Evolutionary conservation across 2,113 vertebrate genomes (phyloP).

Genomic region (Eleginops maclovinus): DNA sequence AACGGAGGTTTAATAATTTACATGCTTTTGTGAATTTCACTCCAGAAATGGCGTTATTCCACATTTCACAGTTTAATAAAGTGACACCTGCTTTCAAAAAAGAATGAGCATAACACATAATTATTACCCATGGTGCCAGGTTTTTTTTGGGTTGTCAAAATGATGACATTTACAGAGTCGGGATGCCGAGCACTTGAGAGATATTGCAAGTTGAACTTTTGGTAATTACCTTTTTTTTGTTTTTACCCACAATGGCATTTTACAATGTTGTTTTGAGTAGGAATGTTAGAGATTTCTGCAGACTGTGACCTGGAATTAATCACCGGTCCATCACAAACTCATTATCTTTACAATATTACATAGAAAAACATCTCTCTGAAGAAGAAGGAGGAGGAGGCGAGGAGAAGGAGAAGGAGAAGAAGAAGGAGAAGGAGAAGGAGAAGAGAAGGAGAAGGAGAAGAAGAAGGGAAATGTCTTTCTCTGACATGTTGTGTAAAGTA

Average conservation of each 20-base stretch:
- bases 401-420: too few relatives aligned
- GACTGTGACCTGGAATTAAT: conserved; percentile 12
- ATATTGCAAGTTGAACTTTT: conserved; percentile 41
- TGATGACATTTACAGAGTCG: conserved; percentile 60
- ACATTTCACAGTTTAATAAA: conserved; percentile 30
- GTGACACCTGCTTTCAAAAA: conserved; percentile 45
- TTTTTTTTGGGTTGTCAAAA: conserved; percentile 40
- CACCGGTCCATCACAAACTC: neutral
- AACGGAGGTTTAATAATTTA: conserved; percentile 50
- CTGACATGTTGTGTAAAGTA: too few relatives aligned
- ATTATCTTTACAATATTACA: neutral
- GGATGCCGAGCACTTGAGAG: conserved; percentile 22
- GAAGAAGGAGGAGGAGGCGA: too few relatives aligned
- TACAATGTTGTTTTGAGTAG: neutral
- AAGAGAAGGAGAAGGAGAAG: too few relatives aligned
- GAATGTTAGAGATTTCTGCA: neutral
- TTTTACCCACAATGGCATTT: conserved; percentile 42
- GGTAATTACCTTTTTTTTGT: conserved; percentile 19
- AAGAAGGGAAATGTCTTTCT: too few relatives aligned
- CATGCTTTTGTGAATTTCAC: conserved; percentile 44
- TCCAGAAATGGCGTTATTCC: conserved; percentile 28
- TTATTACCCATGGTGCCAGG: conserved; percentile 53
- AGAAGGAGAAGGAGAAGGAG: too few relatives aligned
- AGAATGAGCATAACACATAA: conserved; percentile 61
- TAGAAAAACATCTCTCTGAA: too few relatives aligned